Conservation (phyloP, 2,113 vertebrate species). For the Vimba vimba region DNA sequence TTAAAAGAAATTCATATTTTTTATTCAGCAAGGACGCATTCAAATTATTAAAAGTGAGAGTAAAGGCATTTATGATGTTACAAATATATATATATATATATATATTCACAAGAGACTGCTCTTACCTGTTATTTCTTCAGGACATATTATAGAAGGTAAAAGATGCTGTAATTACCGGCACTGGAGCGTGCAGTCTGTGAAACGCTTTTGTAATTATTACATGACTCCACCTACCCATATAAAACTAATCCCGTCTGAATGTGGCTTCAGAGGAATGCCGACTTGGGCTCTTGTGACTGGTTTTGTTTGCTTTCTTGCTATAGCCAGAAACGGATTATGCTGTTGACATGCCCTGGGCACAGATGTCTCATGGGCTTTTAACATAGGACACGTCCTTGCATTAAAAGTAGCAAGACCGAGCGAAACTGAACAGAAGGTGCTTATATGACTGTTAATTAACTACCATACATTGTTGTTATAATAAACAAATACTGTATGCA, state of each 20-base stretch:
- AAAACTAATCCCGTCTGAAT: slow-evolving; percentile 5
- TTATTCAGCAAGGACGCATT: neutral
- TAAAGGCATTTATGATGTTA: neutral
- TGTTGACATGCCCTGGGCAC: too few relatives aligned
- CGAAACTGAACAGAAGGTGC: too few relatives aligned
- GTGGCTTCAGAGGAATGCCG: neutral
- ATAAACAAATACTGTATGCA: too few relatives aligned
- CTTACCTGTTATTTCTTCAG: neutral
- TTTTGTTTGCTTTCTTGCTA: neutral
- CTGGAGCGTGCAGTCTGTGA: neutral
- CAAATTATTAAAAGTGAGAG: neutral
- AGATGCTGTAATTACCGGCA: neutral
- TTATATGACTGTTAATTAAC: too few relatives aligned
- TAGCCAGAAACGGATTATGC: neutral
- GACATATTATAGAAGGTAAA: neutral
- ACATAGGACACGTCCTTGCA: too few relatives aligned
- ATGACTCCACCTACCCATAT: slow-evolving; percentile 11
- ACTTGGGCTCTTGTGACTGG: slow-evolving; percentile 6
- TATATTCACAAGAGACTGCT: neutral
- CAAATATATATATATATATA: neutral
- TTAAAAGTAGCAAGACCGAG: too few relatives aligned
- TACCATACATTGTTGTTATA: too few relatives aligned
- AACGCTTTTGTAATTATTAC: neutral
- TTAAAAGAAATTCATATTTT: neutral
- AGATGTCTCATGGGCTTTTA: too few relatives aligned